A percentile compares a stretch with the other conserved stretches of the same genome.
phyloP scores from a whole-genome alignment of 2,888 invertebrate genomes.

The Drosophila recens region DNA sequence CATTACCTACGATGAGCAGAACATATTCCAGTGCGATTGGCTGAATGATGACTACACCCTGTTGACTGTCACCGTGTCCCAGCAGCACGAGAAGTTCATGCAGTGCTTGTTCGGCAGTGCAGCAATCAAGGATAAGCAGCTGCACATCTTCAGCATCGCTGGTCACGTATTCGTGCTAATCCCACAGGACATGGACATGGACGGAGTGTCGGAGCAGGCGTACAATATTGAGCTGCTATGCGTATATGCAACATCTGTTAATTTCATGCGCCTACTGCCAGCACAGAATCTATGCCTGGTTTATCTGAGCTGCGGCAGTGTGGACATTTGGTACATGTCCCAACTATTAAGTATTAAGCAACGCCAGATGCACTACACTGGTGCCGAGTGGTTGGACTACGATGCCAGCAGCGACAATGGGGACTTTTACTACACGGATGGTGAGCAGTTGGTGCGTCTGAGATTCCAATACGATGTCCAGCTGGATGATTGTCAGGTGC shows the following conservation, averaged over 20 bases:
- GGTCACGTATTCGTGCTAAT: slow-evolving; percentile 78
- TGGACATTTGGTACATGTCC: slow-evolving; percentile 83
- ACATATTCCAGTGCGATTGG: slow-evolving; percentile 82
- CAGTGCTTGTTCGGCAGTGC: slow-evolving; percentile 58
- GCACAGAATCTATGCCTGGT: slow-evolving; percentile 73
- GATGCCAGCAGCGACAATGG: slow-evolving; percentile 66
- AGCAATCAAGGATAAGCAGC: slow-evolving; percentile 18
- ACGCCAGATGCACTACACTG: slow-evolving; percentile 70
- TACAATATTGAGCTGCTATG: slow-evolving; percentile 64
- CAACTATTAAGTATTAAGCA: slow-evolving; percentile 60
- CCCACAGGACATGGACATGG: no score
- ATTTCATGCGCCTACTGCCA: slow-evolving; percentile 68
- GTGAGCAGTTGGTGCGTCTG: slow-evolving; percentile 73
- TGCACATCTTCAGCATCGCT: slow-evolving; percentile 81
- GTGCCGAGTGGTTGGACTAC: slow-evolving; percentile 72
- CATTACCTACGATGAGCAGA: slow-evolving; percentile 81
- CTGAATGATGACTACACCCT: slow-evolving; percentile 74
- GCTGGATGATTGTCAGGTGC: slow-evolving; percentile 67
- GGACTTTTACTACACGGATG: slow-evolving; percentile 80
- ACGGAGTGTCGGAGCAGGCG: slow-evolving; percentile 7
- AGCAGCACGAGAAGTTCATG: slow-evolving; percentile 71
- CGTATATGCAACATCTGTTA: slow-evolving; percentile 70
- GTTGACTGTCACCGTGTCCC: slow-evolving; percentile 59
- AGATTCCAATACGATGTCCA: slow-evolving; percentile 65
- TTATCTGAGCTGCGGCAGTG: slow-evolving; percentile 78